A percentile compares a stretch with the other conserved stretches of the same genome.
phyloP scores from a whole-genome alignment of 2,797 vertebrate species.

The Sardinella longiceps region DNA sequence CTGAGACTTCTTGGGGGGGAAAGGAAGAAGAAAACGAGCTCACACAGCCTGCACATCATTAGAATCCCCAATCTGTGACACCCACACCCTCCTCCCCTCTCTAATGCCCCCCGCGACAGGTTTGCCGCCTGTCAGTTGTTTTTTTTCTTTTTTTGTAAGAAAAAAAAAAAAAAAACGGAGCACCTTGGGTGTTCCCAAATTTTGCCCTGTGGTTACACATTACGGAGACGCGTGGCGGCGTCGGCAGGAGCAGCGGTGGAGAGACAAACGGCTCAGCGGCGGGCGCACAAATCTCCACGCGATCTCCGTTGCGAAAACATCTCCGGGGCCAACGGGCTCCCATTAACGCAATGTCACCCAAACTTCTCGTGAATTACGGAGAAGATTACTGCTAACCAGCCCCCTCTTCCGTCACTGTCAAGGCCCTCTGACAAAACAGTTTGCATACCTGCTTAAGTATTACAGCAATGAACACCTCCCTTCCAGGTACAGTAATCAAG shows the following conservation, averaged over 20 bases:
- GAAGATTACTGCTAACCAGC: conserved; percentile 73
- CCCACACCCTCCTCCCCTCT: neutral
- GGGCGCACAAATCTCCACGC: conserved; percentile 80
- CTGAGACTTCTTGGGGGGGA: conserved; percentile 16
- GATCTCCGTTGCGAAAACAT: conserved; percentile 85
- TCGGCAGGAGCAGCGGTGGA: neutral
- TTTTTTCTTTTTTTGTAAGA: neutral
- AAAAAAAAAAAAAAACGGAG: conserved; percentile 58
- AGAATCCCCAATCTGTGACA: conserved; percentile 54
- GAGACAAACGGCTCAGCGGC: conserved; percentile 79
- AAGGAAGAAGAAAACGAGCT: conserved; percentile 33
- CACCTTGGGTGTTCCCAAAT: conserved; percentile 84
- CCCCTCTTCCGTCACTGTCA: conserved; percentile 79
- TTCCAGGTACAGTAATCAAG: conserved; percentile 84
- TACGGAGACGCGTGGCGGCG: conserved; percentile 74
- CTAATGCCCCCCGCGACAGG: conserved; percentile 70
- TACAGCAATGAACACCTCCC: conserved; percentile 84
- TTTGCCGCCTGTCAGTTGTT: conserved; percentile 69
- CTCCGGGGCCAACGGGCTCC: conserved; percentile 78
- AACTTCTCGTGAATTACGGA: conserved; percentile 78
- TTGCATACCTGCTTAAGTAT: conserved; percentile 83
- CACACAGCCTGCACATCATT: conserved; percentile 75
- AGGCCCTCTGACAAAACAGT: conserved; percentile 79
- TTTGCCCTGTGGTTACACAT: conserved; percentile 82
- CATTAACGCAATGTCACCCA: conserved; percentile 84